phyloP scores from a whole-genome alignment of 2,888 invertebrate genomes.

The Acleris cristana region DNA sequence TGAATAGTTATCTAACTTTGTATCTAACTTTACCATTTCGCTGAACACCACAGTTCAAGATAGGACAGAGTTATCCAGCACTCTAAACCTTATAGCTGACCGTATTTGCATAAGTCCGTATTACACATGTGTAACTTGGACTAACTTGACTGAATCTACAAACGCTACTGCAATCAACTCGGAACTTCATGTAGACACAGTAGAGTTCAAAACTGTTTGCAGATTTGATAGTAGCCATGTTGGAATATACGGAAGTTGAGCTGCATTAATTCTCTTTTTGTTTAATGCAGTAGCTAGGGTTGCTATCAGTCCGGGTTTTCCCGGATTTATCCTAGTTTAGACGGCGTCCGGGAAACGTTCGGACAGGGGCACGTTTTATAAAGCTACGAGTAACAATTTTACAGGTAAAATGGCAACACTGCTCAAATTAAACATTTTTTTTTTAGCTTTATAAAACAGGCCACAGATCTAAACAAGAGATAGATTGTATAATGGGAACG shows the following conservation, averaged over 20 bases:
- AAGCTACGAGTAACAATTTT: too few relatives aligned
- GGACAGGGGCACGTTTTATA: too few relatives aligned
- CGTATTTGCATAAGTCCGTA: slow-evolving; percentile 10
- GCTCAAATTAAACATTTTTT: too few relatives aligned
- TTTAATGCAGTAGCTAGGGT: slow-evolving; percentile 3
- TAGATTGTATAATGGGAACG: too few relatives aligned
- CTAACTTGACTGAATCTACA: slow-evolving; percentile 2
- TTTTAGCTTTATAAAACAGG: too few relatives aligned
- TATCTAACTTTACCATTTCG: too few relatives aligned
- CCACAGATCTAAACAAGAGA: too few relatives aligned
- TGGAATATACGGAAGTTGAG: not conserved
- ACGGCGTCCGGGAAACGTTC: too few relatives aligned
- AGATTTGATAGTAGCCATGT: not conserved
- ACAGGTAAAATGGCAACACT: too few relatives aligned
- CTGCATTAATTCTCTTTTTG: slow-evolving; percentile 13
- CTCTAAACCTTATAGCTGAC: slow-evolving; percentile 3
- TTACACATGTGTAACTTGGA: slow-evolving; percentile 17
- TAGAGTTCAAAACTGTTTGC: slow-evolving; percentile 6
- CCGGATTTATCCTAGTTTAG: too few relatives aligned
- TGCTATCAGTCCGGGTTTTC: too few relatives aligned
- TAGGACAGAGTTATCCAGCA: not conserved
- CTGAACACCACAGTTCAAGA: not conserved
- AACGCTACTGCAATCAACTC: not conserved
- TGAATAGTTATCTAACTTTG: too few relatives aligned
- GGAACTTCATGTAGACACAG: not conserved